A percentile compares a stretch with the other conserved stretches of the same genome.
Conservation (phyloP, 2,888 invertebrate species). For the Sinopyrophorus schimmeli region DNA sequence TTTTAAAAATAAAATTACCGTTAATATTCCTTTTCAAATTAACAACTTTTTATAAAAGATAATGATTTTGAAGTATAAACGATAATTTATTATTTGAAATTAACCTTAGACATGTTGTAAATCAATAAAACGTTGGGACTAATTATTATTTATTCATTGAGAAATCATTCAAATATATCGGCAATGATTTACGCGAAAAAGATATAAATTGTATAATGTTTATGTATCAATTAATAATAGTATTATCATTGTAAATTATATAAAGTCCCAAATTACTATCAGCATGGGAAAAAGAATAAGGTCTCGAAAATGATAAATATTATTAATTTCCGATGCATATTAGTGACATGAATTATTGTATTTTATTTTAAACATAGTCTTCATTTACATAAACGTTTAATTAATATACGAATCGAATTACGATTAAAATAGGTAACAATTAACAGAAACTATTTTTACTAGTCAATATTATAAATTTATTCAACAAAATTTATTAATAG, state of each 20-base stretch:
- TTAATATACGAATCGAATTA: conserved; percentile 16
- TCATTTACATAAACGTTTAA: conserved; percentile 21
- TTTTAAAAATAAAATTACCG: too few species aligned
- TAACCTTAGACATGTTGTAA: neutral
- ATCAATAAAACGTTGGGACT: conserved; percentile 6
- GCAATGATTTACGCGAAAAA: conserved; percentile 6
- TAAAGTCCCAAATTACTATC: conserved; percentile 12
- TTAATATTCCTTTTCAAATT: too few species aligned
- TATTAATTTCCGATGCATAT: conserved; percentile 18
- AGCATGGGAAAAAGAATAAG: conserved; percentile 15
- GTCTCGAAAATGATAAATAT: conserved; percentile 24
- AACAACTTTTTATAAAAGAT: too few species aligned
- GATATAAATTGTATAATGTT: conserved; percentile 8
- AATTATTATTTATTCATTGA: conserved; percentile 14
- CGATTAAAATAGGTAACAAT: conserved; percentile 15
- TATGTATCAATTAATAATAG: conserved; percentile 9
- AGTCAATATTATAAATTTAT: too few species aligned
- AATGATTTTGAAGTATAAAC: too few species aligned
- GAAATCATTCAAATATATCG: conserved; percentile 2
- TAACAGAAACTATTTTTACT: neutral
- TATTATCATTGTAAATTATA: conserved; percentile 16
- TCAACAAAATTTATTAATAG: too few species aligned
- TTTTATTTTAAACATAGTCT: conserved; percentile 13
- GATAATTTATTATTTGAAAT: too few species aligned
- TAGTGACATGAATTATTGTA: conserved; percentile 18